These are phyloP conservation scores for Mormoops blainvillei DNA, from an alignment of 2,113 vertebrate genomes.

Conservation along the genomic window DNA sequence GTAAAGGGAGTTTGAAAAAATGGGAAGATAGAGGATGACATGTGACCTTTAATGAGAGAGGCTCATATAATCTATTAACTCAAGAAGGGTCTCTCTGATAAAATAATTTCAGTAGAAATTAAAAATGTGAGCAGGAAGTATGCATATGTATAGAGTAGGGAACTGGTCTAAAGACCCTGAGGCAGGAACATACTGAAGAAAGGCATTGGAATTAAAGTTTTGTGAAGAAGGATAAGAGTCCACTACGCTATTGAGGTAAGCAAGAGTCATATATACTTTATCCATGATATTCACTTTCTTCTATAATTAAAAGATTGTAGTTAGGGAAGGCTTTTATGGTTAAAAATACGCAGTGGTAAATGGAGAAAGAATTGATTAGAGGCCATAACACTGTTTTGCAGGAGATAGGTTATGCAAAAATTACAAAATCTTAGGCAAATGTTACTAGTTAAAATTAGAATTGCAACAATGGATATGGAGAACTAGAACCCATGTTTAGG, in stretches of 20 bases:
- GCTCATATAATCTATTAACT: neutral
- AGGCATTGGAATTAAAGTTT: neutral
- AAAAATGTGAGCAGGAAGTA: neutral
- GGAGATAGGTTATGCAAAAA: neutral
- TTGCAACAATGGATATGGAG: neutral
- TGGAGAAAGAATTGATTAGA: neutral
- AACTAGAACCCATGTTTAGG: neutral
- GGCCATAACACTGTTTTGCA: neutral
- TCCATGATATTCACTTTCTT: neutral
- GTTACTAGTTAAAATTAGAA: neutral
- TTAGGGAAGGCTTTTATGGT: neutral
- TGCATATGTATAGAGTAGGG: neutral
- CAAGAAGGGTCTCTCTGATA: neutral
- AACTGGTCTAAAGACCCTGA: neutral
- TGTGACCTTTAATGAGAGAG: neutral
- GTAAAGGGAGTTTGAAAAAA: neutral
- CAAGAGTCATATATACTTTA: neutral
- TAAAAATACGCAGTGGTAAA: neutral
- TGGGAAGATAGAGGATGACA: neutral
- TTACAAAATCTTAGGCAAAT: slow-evolving; percentile 17
- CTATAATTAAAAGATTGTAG: neutral
- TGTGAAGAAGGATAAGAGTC: neutral
- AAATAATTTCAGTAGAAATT: neutral
- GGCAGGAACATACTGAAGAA: neutral
- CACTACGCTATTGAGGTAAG: neutral